Percentiles rank a stretch among this genome's conserved stretches.
These are phyloP conservation scores for Epistrophella euchroma DNA, from an alignment of 2,888 invertebrate genomes.

Conservation along the genomic window DNA sequence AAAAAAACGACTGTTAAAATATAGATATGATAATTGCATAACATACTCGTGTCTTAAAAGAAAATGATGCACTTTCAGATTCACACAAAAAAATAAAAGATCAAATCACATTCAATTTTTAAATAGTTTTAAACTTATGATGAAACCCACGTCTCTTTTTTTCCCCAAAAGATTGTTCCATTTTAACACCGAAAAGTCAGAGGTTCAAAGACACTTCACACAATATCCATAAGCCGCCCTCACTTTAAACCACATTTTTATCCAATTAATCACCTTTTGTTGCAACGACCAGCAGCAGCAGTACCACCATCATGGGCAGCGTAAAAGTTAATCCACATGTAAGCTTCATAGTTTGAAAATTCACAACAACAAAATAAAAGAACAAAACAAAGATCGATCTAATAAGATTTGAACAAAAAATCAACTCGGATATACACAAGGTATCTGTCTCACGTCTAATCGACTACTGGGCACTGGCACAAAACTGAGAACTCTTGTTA, in stretches of 20 bases:
- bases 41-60: neutral
- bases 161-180: conserved; percentile 3
- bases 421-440: neutral
- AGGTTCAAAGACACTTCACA: conserved; percentile 27
- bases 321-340: conserved; percentile 64
- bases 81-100: conserved; percentile 7
- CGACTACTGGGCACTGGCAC: conserved; percentile 21
- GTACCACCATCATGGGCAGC: conserved; percentile 35
- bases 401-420: neutral
- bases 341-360: conserved; percentile 49
- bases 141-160: conserved; percentile 9
- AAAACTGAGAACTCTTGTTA: conserved; percentile 56
- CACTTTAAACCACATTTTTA: conserved; percentile 41
- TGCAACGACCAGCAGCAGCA: conserved; percentile 51
- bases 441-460: conserved; percentile 35
- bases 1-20: neutral
- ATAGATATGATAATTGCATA: neutral
- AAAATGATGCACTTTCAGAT: neutral
- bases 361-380: neutral
- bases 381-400: conserved; percentile 16
- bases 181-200: conserved; percentile 20
- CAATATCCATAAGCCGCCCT: conserved; percentile 4
- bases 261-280: conserved; percentile 68
- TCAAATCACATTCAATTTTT: neutral
- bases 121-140: conserved; percentile 14